These are phyloP conservation scores for Rhadina sibilatrix DNA, from an alignment of 2,113 vertebrate species.

Conservation along the genomic window DNA sequence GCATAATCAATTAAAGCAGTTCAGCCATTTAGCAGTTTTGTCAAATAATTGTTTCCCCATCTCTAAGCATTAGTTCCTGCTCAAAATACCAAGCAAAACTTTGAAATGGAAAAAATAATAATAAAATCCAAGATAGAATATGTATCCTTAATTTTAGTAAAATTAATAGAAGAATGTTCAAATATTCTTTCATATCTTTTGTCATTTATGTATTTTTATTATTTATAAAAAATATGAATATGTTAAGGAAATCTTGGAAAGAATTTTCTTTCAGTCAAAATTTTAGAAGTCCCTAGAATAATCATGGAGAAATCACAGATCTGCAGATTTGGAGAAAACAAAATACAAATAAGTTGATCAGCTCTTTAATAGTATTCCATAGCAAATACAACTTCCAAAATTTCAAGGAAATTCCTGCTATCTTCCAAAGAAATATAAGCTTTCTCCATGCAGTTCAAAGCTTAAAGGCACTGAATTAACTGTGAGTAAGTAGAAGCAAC, in stretches of 20 bases:
- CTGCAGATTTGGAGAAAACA: background rate
- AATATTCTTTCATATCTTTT: background rate
- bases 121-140: background rate
- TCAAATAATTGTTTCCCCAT: background rate
- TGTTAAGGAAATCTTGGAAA: background rate
- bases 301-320: background rate
- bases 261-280: background rate
- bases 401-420: background rate
- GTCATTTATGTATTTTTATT: background rate
- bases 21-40: background rate
- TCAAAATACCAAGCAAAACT: background rate
- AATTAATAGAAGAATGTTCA: background rate
- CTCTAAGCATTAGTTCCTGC: background rate
- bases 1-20: background rate
- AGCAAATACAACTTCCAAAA: background rate
- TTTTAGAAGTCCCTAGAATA: background rate
- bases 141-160: background rate
- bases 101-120: background rate
- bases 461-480: background rate
- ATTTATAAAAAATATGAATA: background rate
- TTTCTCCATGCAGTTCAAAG: background rate
- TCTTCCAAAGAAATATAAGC: background rate
- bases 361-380: background rate
- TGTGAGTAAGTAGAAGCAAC: background rate
- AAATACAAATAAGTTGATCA: background rate